Percentiles rank a stretch among this genome's conserved stretches.
These are phyloP conservation scores for Microdon myrmicae DNA, from an alignment of 2,888 invertebrate species.

Conservation along the genomic window DNA sequence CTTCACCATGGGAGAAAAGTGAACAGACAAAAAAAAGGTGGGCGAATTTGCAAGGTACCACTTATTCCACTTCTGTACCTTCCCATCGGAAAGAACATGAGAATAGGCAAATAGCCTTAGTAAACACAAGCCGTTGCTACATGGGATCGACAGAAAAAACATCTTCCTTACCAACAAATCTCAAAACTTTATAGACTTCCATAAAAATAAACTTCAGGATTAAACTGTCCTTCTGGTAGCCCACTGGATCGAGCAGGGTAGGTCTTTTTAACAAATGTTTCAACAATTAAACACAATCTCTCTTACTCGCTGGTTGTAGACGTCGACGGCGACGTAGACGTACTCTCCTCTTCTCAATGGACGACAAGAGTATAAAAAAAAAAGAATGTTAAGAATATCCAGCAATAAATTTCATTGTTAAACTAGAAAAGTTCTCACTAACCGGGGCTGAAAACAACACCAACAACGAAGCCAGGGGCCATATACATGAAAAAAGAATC, in stretches of 20 bases:
- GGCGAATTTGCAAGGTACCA: too few relatives aligned
- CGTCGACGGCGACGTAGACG: conserved; percentile 13
- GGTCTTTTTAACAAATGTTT: conserved; percentile 44
- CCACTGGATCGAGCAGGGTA: conserved; percentile 21
- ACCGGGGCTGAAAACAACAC: conserved; percentile 11
- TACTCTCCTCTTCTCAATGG: conserved; percentile 16
- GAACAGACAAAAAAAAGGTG: too few relatives aligned
- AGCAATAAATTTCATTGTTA: conserved; percentile 44
- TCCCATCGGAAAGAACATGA: too few relatives aligned
- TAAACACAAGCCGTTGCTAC: too few relatives aligned
- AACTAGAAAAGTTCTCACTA: conserved; percentile 51
- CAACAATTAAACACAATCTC: conserved; percentile 49
- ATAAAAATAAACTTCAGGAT: conserved; percentile 51
- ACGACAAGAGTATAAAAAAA: conserved; percentile 6
- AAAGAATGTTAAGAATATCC: conserved; percentile 14
- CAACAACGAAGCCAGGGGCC: background rate
- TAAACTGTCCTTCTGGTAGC: conserved; percentile 39
- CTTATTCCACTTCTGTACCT: too few relatives aligned
- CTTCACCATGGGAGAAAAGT: too few relatives aligned
- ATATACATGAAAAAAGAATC: conserved; percentile 6
- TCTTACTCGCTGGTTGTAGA: conserved; percentile 44
- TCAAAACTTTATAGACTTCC: conserved; percentile 50
- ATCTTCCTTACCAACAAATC: conserved; percentile 48
- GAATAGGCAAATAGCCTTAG: conserved; percentile 21
- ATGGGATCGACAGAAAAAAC: conserved; percentile 17